Conservation (phyloP, 2,113 vertebrate species). For the Catharus minimus region DNA sequence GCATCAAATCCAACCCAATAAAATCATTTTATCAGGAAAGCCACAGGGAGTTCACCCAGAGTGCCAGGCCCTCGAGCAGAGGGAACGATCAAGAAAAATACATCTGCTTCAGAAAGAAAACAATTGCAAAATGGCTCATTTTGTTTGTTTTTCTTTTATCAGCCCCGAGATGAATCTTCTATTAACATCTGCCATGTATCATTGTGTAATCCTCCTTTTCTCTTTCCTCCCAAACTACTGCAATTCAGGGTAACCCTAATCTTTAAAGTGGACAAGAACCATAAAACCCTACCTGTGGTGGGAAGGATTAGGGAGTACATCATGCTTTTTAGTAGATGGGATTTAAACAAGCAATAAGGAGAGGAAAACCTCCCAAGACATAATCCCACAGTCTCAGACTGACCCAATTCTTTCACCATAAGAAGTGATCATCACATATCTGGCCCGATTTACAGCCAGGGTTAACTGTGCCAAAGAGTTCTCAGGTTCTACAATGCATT, state of each 20-base stretch:
- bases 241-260: slow-evolving; percentile 75
- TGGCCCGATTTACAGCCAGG: not conserved
- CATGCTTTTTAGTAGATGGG: slow-evolving; percentile 72
- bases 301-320: slow-evolving; percentile 73
- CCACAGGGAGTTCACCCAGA: not conserved
- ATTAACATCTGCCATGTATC: slow-evolving; percentile 69
- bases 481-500: not conserved
- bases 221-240: slow-evolving; percentile 52
- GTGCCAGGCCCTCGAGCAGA: not conserved
- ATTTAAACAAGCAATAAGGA: slow-evolving; percentile 74
- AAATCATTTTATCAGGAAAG: not conserved
- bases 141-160: slow-evolving; percentile 55
- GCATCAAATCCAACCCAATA: not conserved
- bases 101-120: slow-evolving; percentile 25
- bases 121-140: slow-evolving; percentile 47
- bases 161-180: slow-evolving; percentile 50
- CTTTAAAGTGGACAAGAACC: slow-evolving; percentile 80
- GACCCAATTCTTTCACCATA: slow-evolving; percentile 77
- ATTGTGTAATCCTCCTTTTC: slow-evolving; percentile 70
- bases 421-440: slow-evolving; percentile 45
- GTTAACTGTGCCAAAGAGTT: slow-evolving; percentile 16
- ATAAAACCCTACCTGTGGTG: slow-evolving; percentile 77
- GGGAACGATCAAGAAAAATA: not conserved
- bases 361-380: slow-evolving; percentile 77
- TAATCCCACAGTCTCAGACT: slow-evolving; percentile 75